Conservation (phyloP, 2,888 invertebrate species). For the Hololepta plana region DNA sequence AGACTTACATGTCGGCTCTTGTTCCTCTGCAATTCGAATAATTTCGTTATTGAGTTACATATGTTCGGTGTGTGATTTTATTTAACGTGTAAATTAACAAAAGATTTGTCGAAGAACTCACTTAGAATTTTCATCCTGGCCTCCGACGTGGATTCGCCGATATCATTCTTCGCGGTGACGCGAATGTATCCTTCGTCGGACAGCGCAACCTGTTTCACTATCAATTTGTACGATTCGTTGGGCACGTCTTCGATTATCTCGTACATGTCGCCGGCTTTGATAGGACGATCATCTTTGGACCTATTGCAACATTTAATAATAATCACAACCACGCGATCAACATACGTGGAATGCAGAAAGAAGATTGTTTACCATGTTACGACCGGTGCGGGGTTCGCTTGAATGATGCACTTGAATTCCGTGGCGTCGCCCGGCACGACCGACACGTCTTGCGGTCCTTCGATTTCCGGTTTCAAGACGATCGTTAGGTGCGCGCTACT, state of each 20-base stretch:
- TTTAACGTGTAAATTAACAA: not conserved
- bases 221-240: constrained; percentile 48
- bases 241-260: constrained; percentile 41
- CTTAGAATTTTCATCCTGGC: constrained; percentile 57
- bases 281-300: constrained; percentile 43
- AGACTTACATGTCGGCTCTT: constrained; percentile 17
- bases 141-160: constrained; percentile 51
- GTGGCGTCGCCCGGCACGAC: constrained; percentile 62
- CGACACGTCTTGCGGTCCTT: constrained; percentile 52
- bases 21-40: constrained; percentile 23
- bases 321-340: not conserved
- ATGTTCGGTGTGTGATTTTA: constrained; percentile 1
- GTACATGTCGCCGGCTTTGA: constrained; percentile 37
- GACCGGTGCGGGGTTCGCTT: constrained; percentile 79
- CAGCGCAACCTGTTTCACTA: constrained; percentile 48
- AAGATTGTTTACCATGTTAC: constrained; percentile 49
- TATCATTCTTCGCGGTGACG: constrained; percentile 57
- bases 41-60: constrained; percentile 6
- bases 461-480: constrained; percentile 59
- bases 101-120: constrained; percentile 25
- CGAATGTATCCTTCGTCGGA: constrained; percentile 65
- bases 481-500: constrained; percentile 62
- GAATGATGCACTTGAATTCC: constrained; percentile 61
- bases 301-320: constrained; percentile 18
- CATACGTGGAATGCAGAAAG: not conserved